phyloP scores from a whole-genome alignment of 2,113 vertebrate genomes.

The Choloepus hoffmanni region DNA sequence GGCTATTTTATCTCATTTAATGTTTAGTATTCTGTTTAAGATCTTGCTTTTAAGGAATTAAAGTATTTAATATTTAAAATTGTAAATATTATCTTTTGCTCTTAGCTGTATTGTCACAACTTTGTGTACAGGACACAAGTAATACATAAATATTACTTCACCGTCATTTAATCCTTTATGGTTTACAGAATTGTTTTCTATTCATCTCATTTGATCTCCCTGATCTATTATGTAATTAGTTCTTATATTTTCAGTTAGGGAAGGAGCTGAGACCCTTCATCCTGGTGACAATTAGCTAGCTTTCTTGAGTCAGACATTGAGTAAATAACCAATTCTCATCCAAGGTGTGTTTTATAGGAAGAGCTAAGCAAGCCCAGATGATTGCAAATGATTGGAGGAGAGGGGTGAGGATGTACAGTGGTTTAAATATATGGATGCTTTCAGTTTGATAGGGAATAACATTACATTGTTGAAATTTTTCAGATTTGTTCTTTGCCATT shows the following conservation, averaged over 20 bases:
- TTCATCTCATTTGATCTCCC: conserved; percentile 16
- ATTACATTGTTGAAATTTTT: background rate
- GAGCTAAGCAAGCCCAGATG: background rate
- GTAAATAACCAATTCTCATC: background rate
- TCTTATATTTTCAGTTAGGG: background rate
- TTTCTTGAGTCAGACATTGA: conserved; percentile 1
- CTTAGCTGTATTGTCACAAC: background rate
- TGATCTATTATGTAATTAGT: background rate
- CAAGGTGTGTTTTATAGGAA: background rate
- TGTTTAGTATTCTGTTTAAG: conserved; percentile 9
- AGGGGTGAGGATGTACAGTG: background rate
- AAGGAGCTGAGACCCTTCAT: background rate
- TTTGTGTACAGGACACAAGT: background rate
- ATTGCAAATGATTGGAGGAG: background rate
- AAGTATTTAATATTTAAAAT: conserved; percentile 3
- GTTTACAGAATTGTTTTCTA: conserved; percentile 21
- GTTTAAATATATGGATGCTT: background rate
- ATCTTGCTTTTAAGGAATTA: conserved; percentile 28
- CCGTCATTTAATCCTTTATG: background rate
- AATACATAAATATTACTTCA: background rate
- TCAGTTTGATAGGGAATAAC: background rate
- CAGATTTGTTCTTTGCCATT: background rate
- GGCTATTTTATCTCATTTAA: background rate
- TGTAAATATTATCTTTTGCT: conserved; percentile 17
- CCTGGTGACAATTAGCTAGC: background rate